Evolutionary conservation across 1,140 invertebrate genomes (phyloP), one percentile per base, ranked within the genome.

Genomic region (Heliothis virescens): DNA sequence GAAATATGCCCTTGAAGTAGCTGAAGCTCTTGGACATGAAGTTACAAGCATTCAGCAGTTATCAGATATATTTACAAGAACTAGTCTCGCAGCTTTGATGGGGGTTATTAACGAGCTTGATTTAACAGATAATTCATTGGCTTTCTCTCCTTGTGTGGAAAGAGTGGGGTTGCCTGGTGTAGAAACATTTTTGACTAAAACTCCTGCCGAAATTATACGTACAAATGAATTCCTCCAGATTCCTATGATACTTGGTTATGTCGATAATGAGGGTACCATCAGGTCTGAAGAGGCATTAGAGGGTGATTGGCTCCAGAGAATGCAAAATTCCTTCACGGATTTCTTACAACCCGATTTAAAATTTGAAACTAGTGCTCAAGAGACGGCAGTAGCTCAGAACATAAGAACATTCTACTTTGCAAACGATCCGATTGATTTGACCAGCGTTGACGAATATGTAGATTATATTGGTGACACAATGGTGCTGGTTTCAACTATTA

Each of bases 211-310:
- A 84, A 89, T 86, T 50, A 80, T 94, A 47, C 74, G 21, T 53
- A 77, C 83, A 62, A 86, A 87, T 18, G 80, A 90, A 21, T 92
- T 88, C 73, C 47, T 81, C 21, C 69, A 87, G 80, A 87, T 94
- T 67, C 93, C 93, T 29, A 89, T 90, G 74, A 91, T 94, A 72
- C 87, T 86, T 41, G 92, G 93, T 16, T 94, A 87, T 85, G 92
- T 94, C 12, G 91, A 94, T 65, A 85, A 88, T n/a, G 93, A 94
- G 84, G 93, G 93, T n/a, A 92, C 91, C 12, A 90, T 94, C 7
- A 85, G 89, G 82, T 79, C 89, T 0, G 80, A 89, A 78, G 86
- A 93, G 85, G 87, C 87, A 18, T 13, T 88, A 21, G 76, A 86
- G 26, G 60, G 83, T 26, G 75, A 90, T 77, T 93, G 92, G 93